Evolutionary conservation across 2,797 vertebrate species (phyloP).

Genomic region (Halcyon badia): DNA sequence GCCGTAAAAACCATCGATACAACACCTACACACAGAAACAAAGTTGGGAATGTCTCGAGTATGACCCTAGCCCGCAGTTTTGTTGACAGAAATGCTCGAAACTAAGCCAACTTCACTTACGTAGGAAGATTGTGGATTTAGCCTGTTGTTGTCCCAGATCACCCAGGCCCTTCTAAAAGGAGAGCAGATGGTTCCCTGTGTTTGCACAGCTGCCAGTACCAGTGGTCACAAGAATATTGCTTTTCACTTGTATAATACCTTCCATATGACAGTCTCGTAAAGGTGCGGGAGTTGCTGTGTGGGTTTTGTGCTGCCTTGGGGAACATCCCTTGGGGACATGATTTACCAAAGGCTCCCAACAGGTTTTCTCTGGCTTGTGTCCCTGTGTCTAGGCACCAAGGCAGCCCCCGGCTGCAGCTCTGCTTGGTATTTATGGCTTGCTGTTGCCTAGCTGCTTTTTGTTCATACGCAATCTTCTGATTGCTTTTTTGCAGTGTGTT

Average conservation of each 20-base stretch:
- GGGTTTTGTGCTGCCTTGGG: neutral
- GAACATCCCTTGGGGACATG: neutral
- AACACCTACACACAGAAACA: neutral
- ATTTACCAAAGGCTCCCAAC: neutral
- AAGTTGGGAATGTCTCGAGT: neutral
- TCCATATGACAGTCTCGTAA: neutral
- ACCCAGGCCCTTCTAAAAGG: slow-evolving; percentile 26
- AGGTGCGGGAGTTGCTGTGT: neutral
- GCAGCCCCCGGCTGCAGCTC: neutral
- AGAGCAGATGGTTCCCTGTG: slow-evolving; percentile 69
- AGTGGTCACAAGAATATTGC: neutral
- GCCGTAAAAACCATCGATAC: neutral
- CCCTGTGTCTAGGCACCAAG: neutral
- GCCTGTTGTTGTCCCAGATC: slow-evolving; percentile 42
- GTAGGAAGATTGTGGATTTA: slow-evolving; percentile 45
- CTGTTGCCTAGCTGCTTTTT: neutral
- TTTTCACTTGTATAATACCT: slow-evolving; percentile 28
- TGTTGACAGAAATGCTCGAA: slow-evolving; percentile 39
- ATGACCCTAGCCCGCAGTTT: neutral
- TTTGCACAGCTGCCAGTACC: slow-evolving; percentile 65
- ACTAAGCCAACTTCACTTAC: neutral
- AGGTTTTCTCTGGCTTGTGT: neutral
- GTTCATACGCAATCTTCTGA: neutral
- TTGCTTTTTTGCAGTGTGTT: neutral
- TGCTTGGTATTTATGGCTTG: neutral